These are phyloP conservation scores for Montifringilla adamsi DNA, from an alignment of 2,113 vertebrate species.

Conservation along the genomic window DNA sequence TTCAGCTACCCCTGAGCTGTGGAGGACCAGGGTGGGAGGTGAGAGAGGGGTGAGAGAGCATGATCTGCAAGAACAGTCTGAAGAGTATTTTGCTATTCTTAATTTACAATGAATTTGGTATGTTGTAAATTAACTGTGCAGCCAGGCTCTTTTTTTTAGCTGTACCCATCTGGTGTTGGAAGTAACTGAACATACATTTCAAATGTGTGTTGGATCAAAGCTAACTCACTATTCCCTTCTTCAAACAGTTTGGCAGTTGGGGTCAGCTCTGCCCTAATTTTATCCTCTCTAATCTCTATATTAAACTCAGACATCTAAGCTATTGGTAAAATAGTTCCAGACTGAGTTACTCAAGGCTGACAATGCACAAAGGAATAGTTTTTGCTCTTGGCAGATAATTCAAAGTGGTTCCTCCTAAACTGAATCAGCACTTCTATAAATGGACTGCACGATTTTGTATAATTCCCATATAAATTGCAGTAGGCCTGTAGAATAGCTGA, in stretches of 20 bases:
- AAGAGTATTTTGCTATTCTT: background rate
- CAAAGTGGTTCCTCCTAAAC: background rate
- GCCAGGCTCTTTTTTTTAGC: background rate
- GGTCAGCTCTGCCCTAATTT: background rate
- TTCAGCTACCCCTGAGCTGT: background rate
- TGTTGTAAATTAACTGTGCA: background rate
- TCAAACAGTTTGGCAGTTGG: background rate
- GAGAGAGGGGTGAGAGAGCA: background rate
- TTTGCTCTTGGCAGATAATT: background rate
- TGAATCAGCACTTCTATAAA: constrained; percentile 10
- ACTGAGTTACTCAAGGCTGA: constrained; percentile 5
- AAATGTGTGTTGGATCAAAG: constrained; percentile 28
- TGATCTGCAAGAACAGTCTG: background rate
- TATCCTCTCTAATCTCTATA: background rate
- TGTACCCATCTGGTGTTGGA: background rate
- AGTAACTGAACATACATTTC: background rate
- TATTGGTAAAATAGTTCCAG: constrained; percentile 23
- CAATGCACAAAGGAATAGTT: background rate
- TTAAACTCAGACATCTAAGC: background rate
- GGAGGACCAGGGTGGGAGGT: accelerated
- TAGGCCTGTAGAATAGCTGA: background rate
- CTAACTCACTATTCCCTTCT: background rate
- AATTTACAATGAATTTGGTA: background rate
- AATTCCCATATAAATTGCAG: background rate
- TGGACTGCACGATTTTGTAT: background rate